Conservation (phyloP, 2,888 invertebrate genomes). For the Drosophila peninsularis region DNA sequence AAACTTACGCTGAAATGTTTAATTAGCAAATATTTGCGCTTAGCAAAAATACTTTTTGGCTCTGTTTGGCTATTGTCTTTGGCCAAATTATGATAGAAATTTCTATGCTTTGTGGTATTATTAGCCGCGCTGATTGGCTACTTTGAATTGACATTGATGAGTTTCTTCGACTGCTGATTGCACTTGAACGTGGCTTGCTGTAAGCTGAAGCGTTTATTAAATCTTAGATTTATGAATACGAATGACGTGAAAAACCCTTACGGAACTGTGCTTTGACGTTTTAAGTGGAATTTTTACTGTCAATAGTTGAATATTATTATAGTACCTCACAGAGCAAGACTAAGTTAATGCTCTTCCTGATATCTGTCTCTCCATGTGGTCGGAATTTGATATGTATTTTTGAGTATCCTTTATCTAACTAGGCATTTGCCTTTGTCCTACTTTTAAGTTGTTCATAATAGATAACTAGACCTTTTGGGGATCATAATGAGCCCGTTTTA, state of each 20-base stretch:
- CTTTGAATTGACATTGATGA: slow-evolving; percentile 43
- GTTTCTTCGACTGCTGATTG: slow-evolving; percentile 38
- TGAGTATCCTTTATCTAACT: not conserved
- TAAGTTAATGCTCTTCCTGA: not conserved
- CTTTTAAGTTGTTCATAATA: not conserved
- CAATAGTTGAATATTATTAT: not conserved
- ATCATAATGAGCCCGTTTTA: too few species aligned
- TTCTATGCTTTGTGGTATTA: slow-evolving; percentile 36
- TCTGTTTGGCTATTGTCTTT: slow-evolving; percentile 37
- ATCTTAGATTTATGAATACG: slow-evolving; percentile 24
- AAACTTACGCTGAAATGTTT: slow-evolving; percentile 64
- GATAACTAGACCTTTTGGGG: not conserved
- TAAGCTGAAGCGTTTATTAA: slow-evolving; percentile 12
- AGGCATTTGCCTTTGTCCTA: not conserved
- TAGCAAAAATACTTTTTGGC: slow-evolving; percentile 37
- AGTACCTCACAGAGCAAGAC: not conserved
- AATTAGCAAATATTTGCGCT: slow-evolving; percentile 76
- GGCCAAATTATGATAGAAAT: slow-evolving; percentile 47
- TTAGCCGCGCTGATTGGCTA: slow-evolving; percentile 46
- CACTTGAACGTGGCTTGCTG: slow-evolving; percentile 33
- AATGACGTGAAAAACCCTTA: slow-evolving; percentile 21
- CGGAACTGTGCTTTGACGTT: slow-evolving; percentile 1
- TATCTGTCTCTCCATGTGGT: too few species aligned
- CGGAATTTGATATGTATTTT: not conserved
- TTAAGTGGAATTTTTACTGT: slow-evolving; percentile 17